Percentiles rank a stretch among this genome's conserved stretches.
phyloP scores from a whole-genome alignment of 2,113 vertebrate species.

The Heteronetta atricapilla region DNA sequence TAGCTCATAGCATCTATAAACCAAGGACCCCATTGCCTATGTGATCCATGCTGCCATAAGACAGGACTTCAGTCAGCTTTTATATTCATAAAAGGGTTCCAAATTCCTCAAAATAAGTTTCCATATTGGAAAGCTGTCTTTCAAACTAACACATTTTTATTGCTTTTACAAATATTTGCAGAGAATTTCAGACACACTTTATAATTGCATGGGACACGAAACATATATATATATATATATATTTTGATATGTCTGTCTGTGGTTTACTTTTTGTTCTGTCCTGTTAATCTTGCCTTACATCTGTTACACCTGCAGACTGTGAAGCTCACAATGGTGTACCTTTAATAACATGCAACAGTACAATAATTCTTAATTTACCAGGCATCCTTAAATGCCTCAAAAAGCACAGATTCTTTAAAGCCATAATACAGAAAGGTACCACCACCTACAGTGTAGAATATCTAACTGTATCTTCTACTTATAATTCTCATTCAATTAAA shows the following conservation, averaged over 20 bases:
- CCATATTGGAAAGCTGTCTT: conserved; percentile 59
- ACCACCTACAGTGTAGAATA: conserved; percentile 28
- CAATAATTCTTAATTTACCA: conserved; percentile 77
- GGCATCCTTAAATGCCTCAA: conserved; percentile 54
- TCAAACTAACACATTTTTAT: conserved; percentile 64
- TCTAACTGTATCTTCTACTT: conserved; percentile 25
- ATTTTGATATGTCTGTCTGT: conserved; percentile 65
- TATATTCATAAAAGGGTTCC: conserved; percentile 58
- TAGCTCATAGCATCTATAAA: conserved; percentile 56
- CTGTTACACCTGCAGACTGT: conserved; percentile 73
- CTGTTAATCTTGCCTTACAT: conserved; percentile 77
- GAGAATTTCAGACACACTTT: conserved; percentile 70
- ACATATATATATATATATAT: no score
- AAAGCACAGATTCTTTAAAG: conserved; percentile 62
- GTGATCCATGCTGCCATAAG: conserved; percentile 62
- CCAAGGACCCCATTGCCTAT: conserved; percentile 45
- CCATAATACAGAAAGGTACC: conserved; percentile 55
- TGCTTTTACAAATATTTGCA: conserved; percentile 72
- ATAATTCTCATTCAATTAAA: conserved; percentile 70
- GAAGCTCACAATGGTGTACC: conserved; percentile 55
- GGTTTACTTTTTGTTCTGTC: conserved; percentile 77
- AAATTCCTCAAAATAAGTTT: conserved; percentile 61
- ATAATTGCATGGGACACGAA: conserved; percentile 64
- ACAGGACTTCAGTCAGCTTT: conserved; percentile 70
- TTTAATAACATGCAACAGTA: conserved; percentile 73